Conservation (phyloP, 2,888 invertebrate species). For the Ectropis crepuscularia region DNA sequence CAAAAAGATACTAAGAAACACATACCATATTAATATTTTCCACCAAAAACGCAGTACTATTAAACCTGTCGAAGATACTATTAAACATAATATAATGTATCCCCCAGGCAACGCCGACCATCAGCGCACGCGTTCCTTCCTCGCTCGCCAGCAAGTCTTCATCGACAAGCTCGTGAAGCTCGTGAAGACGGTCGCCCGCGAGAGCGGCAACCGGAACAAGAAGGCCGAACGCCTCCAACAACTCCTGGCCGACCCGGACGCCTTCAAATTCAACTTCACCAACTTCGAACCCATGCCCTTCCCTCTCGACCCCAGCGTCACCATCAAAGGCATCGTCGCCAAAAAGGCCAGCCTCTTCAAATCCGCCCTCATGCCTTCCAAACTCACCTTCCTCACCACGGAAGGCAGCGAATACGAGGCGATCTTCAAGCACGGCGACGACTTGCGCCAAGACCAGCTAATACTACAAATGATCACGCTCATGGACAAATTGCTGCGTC, state of each 20-base stretch:
- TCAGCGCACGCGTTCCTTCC: constrained; percentile 90
- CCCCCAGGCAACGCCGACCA: constrained; percentile 86
- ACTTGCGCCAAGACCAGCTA: constrained; percentile 98
- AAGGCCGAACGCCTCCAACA: constrained; percentile 96
- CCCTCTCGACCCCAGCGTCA: constrained; percentile 96
- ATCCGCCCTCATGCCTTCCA: constrained; percentile 97
- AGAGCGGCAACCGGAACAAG: constrained; percentile 95
- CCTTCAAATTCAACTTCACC: constrained; percentile 93
- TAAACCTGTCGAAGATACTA: not conserved
- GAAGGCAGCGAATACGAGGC: constrained; percentile 95
- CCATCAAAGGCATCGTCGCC: constrained; percentile 94
- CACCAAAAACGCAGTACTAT: too few relatives aligned
- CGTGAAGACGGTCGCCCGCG: constrained; percentile 94
- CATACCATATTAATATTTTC: too few relatives aligned
- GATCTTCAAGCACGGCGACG: constrained; percentile 99
- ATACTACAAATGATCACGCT: constrained; percentile 98
- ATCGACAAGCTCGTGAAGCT: constrained; percentile 95
- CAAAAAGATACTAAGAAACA: too few relatives aligned
- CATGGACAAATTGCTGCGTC: constrained; percentile 97
- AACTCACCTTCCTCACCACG: constrained; percentile 93
- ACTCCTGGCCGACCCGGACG: constrained; percentile 91
- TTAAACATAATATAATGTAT: not conserved
- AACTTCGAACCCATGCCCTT: constrained; percentile 97
- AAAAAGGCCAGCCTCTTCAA: constrained; percentile 97
- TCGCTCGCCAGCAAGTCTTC: constrained; percentile 94